Percentiles rank a stretch among this genome's conserved stretches.
phyloP scores from a whole-genome alignment of 2,113 vertebrate genomes.

The Otis tarda region DNA sequence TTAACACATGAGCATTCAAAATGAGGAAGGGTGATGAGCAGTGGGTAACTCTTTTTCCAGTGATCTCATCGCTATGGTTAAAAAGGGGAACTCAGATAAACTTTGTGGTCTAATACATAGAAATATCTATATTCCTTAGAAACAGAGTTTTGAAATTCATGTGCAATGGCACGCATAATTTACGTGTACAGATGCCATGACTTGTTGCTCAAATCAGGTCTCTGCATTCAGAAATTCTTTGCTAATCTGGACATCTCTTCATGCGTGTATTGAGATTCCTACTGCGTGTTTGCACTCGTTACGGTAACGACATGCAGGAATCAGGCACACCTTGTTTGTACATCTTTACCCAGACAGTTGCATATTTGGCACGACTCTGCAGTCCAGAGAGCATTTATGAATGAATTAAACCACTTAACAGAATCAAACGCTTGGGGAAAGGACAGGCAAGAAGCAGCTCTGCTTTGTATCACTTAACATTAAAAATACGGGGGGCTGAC shows the following conservation, averaged over 20 bases:
- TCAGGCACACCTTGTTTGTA: constrained; percentile 47
- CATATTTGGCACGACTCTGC: neutral
- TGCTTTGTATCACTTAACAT: neutral
- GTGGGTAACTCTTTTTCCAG: constrained; percentile 9
- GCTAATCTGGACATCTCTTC: neutral
- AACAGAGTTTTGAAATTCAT: neutral
- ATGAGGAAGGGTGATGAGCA: constrained; percentile 4
- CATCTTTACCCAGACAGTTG: neutral
- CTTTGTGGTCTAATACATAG: constrained; percentile 31
- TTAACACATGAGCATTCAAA: neutral
- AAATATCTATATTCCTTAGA: constrained; percentile 35
- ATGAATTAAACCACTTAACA: neutral
- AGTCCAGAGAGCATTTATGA: neutral
- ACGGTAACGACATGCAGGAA: neutral
- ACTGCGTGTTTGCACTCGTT: neutral
- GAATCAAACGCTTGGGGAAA: neutral
- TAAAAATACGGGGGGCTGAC: neutral
- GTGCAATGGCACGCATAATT: neutral
- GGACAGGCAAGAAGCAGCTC: neutral
- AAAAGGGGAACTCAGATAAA: constrained; percentile 11
- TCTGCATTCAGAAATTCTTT: constrained; percentile 19
- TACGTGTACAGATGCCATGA: neutral
- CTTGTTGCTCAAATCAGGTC: neutral
- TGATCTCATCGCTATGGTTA: constrained; percentile 39
- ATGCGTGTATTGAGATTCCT: neutral